Conservation (phyloP, 2,113 vertebrate genomes). For the Argyrosomus japonicus region DNA sequence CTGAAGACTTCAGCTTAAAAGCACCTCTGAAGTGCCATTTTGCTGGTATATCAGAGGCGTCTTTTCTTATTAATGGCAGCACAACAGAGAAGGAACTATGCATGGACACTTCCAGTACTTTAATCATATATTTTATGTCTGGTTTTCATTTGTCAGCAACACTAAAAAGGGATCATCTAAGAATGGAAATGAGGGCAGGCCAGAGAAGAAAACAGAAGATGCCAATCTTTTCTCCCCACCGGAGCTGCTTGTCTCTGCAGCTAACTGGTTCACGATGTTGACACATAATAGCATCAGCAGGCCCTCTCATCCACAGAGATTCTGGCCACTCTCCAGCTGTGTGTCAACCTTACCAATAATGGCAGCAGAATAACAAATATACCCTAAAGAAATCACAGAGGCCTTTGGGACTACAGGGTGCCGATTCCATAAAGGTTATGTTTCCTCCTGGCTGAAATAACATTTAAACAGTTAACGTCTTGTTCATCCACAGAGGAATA, state of each 20-base stretch:
- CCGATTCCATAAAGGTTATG: slow-evolving; percentile 63
- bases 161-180: slow-evolving; percentile 50
- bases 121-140: slow-evolving; percentile 28
- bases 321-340: slow-evolving; percentile 65
- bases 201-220: slow-evolving; percentile 30
- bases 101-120: slow-evolving; percentile 6
- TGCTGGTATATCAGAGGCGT: background rate
- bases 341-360: slow-evolving; percentile 68
- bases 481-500: background rate
- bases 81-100: background rate
- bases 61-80: slow-evolving; percentile 45
- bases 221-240: slow-evolving; percentile 14
- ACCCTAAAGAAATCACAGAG: slow-evolving; percentile 61
- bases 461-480: background rate
- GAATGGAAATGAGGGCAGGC: slow-evolving; percentile 52
- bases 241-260: slow-evolving; percentile 2
- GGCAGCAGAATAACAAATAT: slow-evolving; percentile 72
- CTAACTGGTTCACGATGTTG: slow-evolving; percentile 43
- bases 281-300: slow-evolving; percentile 49
- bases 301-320: slow-evolving; percentile 47
- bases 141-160: slow-evolving; percentile 55
- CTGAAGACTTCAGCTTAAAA: background rate
- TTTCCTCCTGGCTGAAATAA: slow-evolving; percentile 33
- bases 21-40: slow-evolving; percentile 21
- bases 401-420: slow-evolving; percentile 39